Conservation (phyloP, 1,140 invertebrate species). For the Dryas iulia region DNA sequence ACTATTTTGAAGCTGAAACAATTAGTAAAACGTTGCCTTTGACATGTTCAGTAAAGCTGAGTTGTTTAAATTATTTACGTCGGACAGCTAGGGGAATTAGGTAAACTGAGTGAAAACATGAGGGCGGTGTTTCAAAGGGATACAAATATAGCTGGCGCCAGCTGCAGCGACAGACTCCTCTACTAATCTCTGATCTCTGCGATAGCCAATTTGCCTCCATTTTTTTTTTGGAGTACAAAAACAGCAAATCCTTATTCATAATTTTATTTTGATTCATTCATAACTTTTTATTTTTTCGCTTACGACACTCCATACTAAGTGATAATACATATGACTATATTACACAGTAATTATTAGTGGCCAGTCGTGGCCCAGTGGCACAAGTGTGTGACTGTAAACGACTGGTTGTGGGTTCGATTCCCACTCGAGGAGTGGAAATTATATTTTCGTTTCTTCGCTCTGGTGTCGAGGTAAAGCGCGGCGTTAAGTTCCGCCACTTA, state of each 20-base stretch:
- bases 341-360: too few relatives aligned
- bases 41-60: constrained; percentile 12
- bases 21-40: constrained; percentile 2
- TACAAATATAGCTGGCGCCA: constrained; percentile 47
- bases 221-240: constrained; percentile 11
- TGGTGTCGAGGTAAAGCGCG: too few relatives aligned
- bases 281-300: neutral
- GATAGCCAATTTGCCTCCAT: constrained; percentile 22
- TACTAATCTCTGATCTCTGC: constrained; percentile 23
- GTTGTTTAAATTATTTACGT: constrained; percentile 21
- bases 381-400: too few relatives aligned
- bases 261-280: neutral
- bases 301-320: neutral
- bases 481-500: too few relatives aligned
- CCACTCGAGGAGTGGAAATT: too few relatives aligned
- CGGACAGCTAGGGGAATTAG: constrained; percentile 33
- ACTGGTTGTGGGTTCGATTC: too few relatives aligned
- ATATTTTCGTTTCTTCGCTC: too few relatives aligned
- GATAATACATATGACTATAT: too few relatives aligned
- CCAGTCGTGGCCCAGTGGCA: too few relatives aligned
- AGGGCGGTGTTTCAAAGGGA: constrained; percentile 53
- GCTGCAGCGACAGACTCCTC: constrained; percentile 38
- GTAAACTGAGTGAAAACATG: constrained; percentile 48
- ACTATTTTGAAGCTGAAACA: neutral
- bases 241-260: neutral